A percentile compares a stretch with the other conserved stretches of the same genome.
Conservation (phyloP, 2,113 vertebrate genomes). For the Ursus arctos region DNA sequence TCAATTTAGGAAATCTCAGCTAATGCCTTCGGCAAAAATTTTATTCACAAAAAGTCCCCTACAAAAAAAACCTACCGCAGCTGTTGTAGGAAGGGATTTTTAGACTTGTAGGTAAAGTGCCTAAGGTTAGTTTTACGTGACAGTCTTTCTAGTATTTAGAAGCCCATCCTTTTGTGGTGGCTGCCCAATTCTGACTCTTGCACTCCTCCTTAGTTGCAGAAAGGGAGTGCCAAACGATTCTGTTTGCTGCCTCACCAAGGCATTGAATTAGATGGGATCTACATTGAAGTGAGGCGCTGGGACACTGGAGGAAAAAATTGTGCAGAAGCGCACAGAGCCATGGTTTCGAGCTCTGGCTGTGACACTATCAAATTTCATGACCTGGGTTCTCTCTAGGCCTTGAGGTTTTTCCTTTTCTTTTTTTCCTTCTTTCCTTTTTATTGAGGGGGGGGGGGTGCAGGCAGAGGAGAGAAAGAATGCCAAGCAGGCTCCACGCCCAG, state of each 20-base stretch:
- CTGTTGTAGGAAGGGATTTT: background rate
- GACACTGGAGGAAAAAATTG: background rate
- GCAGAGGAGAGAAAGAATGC: background rate
- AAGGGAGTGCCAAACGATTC: background rate
- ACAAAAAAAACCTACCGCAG: background rate
- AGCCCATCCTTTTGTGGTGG: background rate
- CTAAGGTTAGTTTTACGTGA: background rate
- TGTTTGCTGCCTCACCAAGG: background rate
- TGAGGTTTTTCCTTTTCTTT: background rate
- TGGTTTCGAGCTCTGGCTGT: background rate
- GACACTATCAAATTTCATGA: background rate
- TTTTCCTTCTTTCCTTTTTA: too few relatives aligned
- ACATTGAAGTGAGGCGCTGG: background rate
- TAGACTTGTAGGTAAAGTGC: background rate
- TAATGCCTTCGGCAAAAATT: background rate
- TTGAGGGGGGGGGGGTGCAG: background rate
- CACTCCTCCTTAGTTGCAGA: accelerated
- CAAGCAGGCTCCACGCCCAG: background rate
- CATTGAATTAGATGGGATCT: background rate
- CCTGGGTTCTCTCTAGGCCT: background rate
- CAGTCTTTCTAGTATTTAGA: background rate
- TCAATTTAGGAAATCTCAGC: background rate
- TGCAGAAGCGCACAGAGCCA: background rate
- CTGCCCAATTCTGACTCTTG: background rate
- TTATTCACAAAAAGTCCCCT: background rate